A percentile compares a stretch with the other conserved stretches of the same genome.
phyloP scores from a whole-genome alignment of 2,888 invertebrate species.

The Eueremaeus valkanovi region DNA sequence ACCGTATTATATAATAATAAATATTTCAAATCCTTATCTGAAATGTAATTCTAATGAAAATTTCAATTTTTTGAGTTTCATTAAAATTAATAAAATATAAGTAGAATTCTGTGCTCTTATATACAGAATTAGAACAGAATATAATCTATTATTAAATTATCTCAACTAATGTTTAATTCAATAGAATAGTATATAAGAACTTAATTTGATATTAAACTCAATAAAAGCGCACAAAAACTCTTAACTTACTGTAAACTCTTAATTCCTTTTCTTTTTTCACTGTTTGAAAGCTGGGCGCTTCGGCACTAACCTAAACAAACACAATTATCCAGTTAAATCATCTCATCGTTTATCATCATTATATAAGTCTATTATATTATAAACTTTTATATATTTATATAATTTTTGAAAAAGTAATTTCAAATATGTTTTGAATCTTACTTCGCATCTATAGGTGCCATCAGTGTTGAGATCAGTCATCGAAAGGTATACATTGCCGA shows the following conservation, averaged over 20 bases:
- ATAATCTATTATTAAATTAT: no score
- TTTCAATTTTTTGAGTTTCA: background rate
- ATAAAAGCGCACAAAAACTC: no score
- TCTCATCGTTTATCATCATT: no score
- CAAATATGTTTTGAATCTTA: no score
- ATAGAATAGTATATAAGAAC: no score
- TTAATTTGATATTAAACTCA: background rate
- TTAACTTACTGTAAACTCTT: conserved; percentile 46
- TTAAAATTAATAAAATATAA: background rate
- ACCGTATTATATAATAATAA: no score
- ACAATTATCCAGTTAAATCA: background rate
- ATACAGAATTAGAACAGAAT: background rate
- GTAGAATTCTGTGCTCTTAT: background rate
- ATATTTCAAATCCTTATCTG: conserved; percentile 3
- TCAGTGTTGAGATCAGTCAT: conserved; percentile 44
- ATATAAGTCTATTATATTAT: no score
- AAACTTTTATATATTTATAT: no score
- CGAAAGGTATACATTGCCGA: conserved; percentile 43
- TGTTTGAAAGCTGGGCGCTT: conserved; percentile 46
- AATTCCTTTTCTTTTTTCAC: conserved; percentile 45
- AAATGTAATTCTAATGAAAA: background rate
- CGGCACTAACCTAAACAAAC: conserved; percentile 44
- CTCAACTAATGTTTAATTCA: no score
- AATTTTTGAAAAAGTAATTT: no score
- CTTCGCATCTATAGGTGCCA: conserved; percentile 41